Percentiles rank a stretch among this genome's conserved stretches.
Conservation (phyloP, 2,113 vertebrate species). For the Ahaetulla prasina region DNA sequence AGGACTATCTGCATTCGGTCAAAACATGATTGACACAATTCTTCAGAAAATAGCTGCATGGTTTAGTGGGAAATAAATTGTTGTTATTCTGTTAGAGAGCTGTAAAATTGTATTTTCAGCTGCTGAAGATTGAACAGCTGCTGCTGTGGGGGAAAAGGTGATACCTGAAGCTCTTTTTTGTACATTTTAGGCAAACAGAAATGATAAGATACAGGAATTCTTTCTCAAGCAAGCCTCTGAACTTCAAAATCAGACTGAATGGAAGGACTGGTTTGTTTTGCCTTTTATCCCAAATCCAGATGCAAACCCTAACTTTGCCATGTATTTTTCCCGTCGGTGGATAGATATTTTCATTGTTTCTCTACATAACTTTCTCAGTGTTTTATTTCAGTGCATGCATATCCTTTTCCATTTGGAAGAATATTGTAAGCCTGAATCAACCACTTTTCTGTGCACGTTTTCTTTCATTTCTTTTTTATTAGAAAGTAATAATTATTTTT, state of each 20-base stretch:
- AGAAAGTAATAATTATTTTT: not conserved
- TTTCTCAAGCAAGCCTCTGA: constrained; percentile 88
- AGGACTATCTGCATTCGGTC: not conserved
- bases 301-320: constrained; percentile 84
- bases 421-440: not conserved
- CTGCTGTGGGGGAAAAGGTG: rapidly evolving
- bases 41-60: not conserved
- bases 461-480: not conserved
- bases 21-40: not conserved
- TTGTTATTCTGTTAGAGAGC: not conserved
- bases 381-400: constrained; percentile 98
- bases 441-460: not conserved
- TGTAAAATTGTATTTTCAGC: not conserved
- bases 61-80: not conserved
- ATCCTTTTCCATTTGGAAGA: constrained; percentile 73
- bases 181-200: constrained; percentile 76
- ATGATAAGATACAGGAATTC: constrained; percentile 92
- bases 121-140: not conserved
- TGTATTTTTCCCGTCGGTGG: constrained; percentile 96
- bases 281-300: constrained; percentile 87
- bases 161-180: not conserved
- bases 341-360: constrained; percentile 94
- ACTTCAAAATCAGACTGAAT: constrained; percentile 89
- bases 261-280: constrained; percentile 96
- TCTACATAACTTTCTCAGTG: constrained; percentile 95